A percentile compares a stretch with the other conserved stretches of the same genome.
Conservation (phyloP, 2,888 invertebrate species). For the Orthosia gothica region DNA sequence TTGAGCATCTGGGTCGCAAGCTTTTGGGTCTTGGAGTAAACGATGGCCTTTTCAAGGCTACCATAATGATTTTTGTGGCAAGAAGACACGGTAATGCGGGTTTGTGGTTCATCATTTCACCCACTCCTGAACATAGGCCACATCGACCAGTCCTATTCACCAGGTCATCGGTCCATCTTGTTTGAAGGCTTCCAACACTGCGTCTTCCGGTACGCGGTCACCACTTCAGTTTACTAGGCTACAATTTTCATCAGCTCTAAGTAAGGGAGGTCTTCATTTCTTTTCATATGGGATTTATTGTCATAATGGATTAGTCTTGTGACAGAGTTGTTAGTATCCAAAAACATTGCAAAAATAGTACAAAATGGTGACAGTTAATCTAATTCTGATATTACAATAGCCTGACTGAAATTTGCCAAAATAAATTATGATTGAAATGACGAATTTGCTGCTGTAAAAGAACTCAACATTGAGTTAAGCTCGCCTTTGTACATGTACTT, state of each 20-base stretch:
- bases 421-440: background rate
- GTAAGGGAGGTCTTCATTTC: background rate
- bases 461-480: too few relatives aligned
- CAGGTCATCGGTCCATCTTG: too few relatives aligned
- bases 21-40: background rate
- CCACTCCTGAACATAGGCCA: too few relatives aligned
- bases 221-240: background rate
- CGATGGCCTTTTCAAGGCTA: background rate
- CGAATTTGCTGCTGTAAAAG: too few relatives aligned
- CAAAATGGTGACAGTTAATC: background rate
- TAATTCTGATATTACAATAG: background rate
- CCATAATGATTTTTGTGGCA: too few relatives aligned
- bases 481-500: too few relatives aligned
- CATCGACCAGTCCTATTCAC: too few relatives aligned
- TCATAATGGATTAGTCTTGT: background rate
- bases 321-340: background rate
- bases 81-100: background rate
- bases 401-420: constrained; percentile 16
- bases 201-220: too few relatives aligned
- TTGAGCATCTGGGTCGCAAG: background rate
- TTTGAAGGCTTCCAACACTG: too few relatives aligned
- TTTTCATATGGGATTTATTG: background rate
- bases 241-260: background rate
- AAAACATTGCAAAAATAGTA: background rate
- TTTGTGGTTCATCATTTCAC: background rate